Base-by-base conservation (phyloP, 1,140 invertebrate species). In the Acromyrmex charruanus region DNA sequence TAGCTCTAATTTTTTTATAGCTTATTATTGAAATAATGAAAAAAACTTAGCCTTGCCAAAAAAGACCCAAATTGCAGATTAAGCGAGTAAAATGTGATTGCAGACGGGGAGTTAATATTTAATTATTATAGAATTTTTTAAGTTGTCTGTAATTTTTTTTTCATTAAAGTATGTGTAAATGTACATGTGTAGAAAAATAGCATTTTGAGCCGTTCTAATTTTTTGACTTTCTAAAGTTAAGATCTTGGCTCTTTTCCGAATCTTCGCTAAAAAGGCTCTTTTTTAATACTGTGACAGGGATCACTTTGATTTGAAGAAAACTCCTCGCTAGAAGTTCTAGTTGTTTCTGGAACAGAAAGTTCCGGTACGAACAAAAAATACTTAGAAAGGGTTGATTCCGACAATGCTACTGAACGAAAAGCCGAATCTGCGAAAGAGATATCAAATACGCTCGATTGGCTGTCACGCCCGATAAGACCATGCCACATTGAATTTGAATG, bases 381-480 rank as follows among this genome's bases (percentile, higher is more conserved):
- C 35, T 81, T 71, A 90, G 84, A 85, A 79, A 53, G 31, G 84
- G 59, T 58, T 79, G 49, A 25, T 66, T 68, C 74, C 63, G 80
- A 85, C 85, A 90, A 90, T 84, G 89, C 72, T 39, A 31, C 16
- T 12, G 51, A 39, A 16, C 68, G 44, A 66, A 77, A 82, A 89
- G 79, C 75, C 58, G 71, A 87, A 65, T n/a, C 77, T 85, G 55
- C 51, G 68, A 89, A 81, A 90, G 71, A 88, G 80, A 90, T 88
- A 90, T 90, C 69, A 90, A 90, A 90, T 85, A 72, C 86, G 85
- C 68, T 87, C 88, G 89, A 90, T 90, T 86, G 89, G 61, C 55
- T 87, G 51, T 85, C 86, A 72, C 74, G 84, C 79, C 86, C 88
- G 86, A 90, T 90, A 90, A 90, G 80, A 74, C 66, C 74, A 87